Evolutionary conservation across 2,113 vertebrate species (phyloP).

Genomic region (Dicrurus megarhynchus): DNA sequence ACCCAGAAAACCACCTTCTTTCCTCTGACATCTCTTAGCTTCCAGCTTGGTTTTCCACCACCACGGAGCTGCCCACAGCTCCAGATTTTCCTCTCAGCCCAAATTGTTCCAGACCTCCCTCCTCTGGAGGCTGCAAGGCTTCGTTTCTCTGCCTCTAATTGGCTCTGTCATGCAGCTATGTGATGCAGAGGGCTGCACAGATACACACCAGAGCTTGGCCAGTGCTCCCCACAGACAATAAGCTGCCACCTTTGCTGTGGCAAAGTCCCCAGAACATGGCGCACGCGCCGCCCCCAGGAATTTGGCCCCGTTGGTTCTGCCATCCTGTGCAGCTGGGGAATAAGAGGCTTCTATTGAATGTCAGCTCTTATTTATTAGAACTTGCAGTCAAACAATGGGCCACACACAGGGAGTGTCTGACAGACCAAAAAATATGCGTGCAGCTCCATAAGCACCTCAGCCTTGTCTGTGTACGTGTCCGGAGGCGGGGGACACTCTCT

Average conservation of each 20-base stretch:
- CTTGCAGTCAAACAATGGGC: conserved; percentile 60
- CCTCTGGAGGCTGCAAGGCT: not conserved
- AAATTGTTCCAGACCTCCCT: not conserved
- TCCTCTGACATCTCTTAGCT: not conserved
- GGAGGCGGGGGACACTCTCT: conserved; percentile 23
- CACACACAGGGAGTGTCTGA: conserved; percentile 58
- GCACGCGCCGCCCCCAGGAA: not conserved
- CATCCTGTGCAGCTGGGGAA: conserved; percentile 21
- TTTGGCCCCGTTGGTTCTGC: not conserved
- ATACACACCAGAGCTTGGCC: not conserved
- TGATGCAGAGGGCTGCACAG: not conserved
- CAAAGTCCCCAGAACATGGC: not conserved
- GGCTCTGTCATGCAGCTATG: not conserved
- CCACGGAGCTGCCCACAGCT: not conserved
- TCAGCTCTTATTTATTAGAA: conserved; percentile 62
- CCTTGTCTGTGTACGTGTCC: not conserved
- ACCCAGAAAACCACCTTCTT: not conserved
- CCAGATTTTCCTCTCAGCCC: not conserved
- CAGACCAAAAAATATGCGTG: not conserved
- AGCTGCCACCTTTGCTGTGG: not conserved
- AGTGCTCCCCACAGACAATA: not conserved
- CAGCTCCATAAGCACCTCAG: conserved; percentile 30
- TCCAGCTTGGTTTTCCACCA: not conserved
- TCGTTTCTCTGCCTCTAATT: not conserved
- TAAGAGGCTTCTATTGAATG: conserved; percentile 50